Evolutionary conservation across 2,113 vertebrate species (phyloP), one percentile per base, ranked within the genome.

Genomic region (Peromyscus polionotus): DNA sequence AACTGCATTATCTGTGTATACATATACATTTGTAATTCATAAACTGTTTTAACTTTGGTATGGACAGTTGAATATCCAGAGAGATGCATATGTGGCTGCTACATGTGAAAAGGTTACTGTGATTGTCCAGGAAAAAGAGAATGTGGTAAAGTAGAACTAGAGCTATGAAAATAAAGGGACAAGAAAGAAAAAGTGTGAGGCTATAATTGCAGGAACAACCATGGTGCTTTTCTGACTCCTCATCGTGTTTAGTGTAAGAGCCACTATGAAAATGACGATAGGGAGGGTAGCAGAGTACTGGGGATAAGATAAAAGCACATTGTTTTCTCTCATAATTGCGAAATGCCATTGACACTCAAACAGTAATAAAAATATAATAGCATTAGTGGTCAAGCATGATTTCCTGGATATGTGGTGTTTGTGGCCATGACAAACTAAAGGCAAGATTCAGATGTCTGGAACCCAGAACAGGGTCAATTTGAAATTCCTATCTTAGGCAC

Each of bases 311-410:
- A 59, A 84, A 84, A 42, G 57, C 42, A 26, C 12, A 4, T 42
- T 63, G 61, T 84, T 93, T 81, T 72, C 67, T 93, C 31, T 28
- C 51, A 24, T 81, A 22, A 54, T 36, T 79, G 22, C 77, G 70
- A 83, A 48, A n/a, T 54, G 5, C 7, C 31, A 65, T 48, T 86
- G 80, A 89, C 42, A 89, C 42, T n/a, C 39, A n/a, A 4, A 59
- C 24, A 7, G 72, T 85, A 67, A 83, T 59, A 20, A 83, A 42
- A 63, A 42, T 24, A 61, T 26, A 42, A 42, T 63, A 28, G 33
- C 51, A 80, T 51, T 33, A 11, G 22, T 36, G 11, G 26, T 59
- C 2, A 59, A 1, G 4, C 1, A 7, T 36, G 0, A 16, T 28
- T 73, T 84, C 63, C 54, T 61, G 39, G n/a, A 51, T 7, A 81